Evolutionary conservation across 2,113 vertebrate species (phyloP), one percentile per base, ranked within the genome.

Genomic region (Apaloderma vittatum): DNA sequence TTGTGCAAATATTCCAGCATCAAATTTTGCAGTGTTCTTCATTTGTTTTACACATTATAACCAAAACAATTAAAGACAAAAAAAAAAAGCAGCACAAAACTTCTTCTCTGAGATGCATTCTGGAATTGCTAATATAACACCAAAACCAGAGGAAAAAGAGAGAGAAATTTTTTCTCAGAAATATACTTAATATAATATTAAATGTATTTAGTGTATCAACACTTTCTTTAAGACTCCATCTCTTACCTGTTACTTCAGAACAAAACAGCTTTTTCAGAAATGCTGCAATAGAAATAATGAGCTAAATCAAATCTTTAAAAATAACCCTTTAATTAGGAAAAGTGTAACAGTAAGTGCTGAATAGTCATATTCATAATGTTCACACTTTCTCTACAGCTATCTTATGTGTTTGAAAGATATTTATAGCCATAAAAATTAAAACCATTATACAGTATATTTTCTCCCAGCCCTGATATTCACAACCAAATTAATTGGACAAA

Each of bases 1-100:
- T 19, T 58, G 29, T 59, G 24, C 36, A 78, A 72, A 90, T 48
- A 86, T 7, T 27, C 27, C 37, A n/a, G 40, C 55, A 74, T n/a
- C 58, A 82, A 18, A 78, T 79, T 93, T 87, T 24, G 40, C 65
- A 30, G 21, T 62, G 6, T 61, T 93, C 65, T 68, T 97, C 21
- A 57, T 87, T 94, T 93, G 30, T 91, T 94, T 93, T 91, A 70
- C 4, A 22, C 71, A 45, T 8, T 17, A 76, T 80, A 92, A 88
- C 40, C 7, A 51, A 63, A 88, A 62, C 40, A 80, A 81, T 51
- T 57, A 62, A 61, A 49, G 27, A 15, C 14, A 46, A 46, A 79
- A 74, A 32, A 37, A 52, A 86, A 34, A 37, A 80, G 27, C 61
- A 36, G 75, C 43, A 77, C 57, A 89, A 85, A 91, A 90, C 79